These are phyloP conservation scores for Dusona sp. DNA, from an alignment of 2,888 invertebrate species.

Conservation along the genomic window DNA sequence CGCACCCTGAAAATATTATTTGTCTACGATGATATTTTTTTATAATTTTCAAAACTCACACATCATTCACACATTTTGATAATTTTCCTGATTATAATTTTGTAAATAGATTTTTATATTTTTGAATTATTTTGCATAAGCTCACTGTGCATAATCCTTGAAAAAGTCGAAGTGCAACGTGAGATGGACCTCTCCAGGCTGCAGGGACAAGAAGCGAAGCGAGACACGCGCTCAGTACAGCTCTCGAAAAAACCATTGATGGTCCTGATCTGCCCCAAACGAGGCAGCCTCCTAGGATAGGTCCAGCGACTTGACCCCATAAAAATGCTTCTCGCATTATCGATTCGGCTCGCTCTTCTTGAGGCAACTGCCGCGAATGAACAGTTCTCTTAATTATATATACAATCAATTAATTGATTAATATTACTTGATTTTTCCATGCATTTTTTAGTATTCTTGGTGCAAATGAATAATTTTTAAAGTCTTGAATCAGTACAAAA, in stretches of 20 bases:
- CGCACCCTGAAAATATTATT: slow-evolving; percentile 84
- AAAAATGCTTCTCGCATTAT: slow-evolving; percentile 86
- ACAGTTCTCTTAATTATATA: slow-evolving; percentile 1
- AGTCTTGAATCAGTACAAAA: not conserved
- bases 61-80: not conserved
- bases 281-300: slow-evolving; percentile 86
- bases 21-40: not conserved
- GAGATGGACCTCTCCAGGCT: slow-evolving; percentile 87
- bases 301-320: slow-evolving; percentile 87
- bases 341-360: slow-evolving; percentile 86
- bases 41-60: not conserved
- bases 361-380: slow-evolving; percentile 82
- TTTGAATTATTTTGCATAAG: not conserved
- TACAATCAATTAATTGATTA: not conserved
- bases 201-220: slow-evolving; percentile 86
- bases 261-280: slow-evolving; percentile 87
- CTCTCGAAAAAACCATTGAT: slow-evolving; percentile 86
- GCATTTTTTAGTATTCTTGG: not conserved
- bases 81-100: not conserved
- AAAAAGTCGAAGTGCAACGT: slow-evolving; percentile 86
- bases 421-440: not conserved
- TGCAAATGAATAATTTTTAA: not conserved
- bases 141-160: slow-evolving; percentile 87
- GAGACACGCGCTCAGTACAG: slow-evolving; percentile 86
- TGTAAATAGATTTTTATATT: not conserved